These are phyloP conservation scores for Pseudachorutes palmiensis DNA, from an alignment of 1,140 invertebrate species.

Conservation along the genomic window DNA sequence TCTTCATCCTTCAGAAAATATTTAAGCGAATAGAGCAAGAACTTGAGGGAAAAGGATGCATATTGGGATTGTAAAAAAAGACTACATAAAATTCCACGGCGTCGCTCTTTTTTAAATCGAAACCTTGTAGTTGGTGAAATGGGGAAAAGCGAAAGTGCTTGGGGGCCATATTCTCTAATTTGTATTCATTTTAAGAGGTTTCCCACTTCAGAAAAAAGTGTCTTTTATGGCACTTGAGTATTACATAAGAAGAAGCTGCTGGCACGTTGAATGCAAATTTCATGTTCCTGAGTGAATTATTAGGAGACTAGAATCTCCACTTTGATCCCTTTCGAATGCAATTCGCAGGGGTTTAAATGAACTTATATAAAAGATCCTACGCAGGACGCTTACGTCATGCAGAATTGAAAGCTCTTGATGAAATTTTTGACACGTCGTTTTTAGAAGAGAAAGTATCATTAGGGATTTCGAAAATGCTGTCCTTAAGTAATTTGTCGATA, in stretches of 20 bases:
- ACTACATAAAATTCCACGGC: too few species aligned
- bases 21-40: not conserved
- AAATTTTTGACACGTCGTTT: too few species aligned
- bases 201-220: not conserved
- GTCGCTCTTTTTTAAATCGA: too few species aligned
- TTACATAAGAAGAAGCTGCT: not conserved
- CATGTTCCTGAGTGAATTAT: not conserved
- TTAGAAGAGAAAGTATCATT: too few species aligned
- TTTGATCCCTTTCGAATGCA: not conserved
- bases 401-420: too few species aligned
- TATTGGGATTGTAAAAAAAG: too few species aligned
- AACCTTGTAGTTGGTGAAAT: too few species aligned
- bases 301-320: not conserved
- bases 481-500: too few species aligned
- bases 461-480: too few species aligned
- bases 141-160: not conserved
- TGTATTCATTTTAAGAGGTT: slow-evolving; percentile 10
- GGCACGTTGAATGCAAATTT: not conserved
- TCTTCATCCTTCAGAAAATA: not conserved
- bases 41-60: too few species aligned
- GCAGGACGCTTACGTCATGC: too few species aligned
- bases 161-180: not conserved
- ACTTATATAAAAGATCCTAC: not conserved
- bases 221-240: not conserved
- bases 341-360: not conserved